Evolutionary conservation across 1,140 invertebrate genomes (phyloP), one percentile per base, ranked within the genome.

Genomic region (Drosophila sechellia): DNA sequence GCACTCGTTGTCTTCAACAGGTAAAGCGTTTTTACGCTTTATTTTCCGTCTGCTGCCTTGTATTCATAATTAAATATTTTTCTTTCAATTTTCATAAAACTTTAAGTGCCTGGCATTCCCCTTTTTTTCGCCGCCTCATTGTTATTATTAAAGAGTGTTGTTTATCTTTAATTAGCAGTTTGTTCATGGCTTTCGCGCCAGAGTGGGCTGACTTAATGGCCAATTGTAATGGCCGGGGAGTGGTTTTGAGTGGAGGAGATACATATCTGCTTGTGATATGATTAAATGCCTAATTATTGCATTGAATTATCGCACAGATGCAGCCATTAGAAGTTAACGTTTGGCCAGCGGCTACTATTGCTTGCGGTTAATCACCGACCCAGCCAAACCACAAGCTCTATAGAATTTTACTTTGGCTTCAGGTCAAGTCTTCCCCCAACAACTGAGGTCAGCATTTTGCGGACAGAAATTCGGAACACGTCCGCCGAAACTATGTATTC

Each of bases 241-340:
- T 54, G 46, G 49, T 11, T 45, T 53, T 48, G 46, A 40, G 13
- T 31, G 48, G 42, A 34, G 59, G 57, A 39, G 37, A 39, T 12
- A 4, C 4, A 3, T 70, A 59, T 42, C 46, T 61, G 63, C 50
- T 46, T 42, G 37, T 55, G 55, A 69, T 87, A 76, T 86, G 83
- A 86, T 83, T 86, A 86, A 87, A 79, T 87, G 81, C 79, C 83
- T 78, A 81, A 86, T 86, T 87, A 87, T 86, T 87, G 64, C 72
- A 61, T 81, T 70, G 81, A 76, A 86, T 86, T 78, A 70, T 74
- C 40, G 58, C 49, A 43, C 81, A 70, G 66, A 73, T 85, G 81
- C 13, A 58, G 72, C 60, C 50, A 37, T 64, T 72, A 58, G 49
- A 49, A 60, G 71, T 80, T 77, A 48, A 72, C 73, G 72, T 35